phyloP scores from a whole-genome alignment of 2,888 invertebrate genomes.

The Spodoptera littoralis region DNA sequence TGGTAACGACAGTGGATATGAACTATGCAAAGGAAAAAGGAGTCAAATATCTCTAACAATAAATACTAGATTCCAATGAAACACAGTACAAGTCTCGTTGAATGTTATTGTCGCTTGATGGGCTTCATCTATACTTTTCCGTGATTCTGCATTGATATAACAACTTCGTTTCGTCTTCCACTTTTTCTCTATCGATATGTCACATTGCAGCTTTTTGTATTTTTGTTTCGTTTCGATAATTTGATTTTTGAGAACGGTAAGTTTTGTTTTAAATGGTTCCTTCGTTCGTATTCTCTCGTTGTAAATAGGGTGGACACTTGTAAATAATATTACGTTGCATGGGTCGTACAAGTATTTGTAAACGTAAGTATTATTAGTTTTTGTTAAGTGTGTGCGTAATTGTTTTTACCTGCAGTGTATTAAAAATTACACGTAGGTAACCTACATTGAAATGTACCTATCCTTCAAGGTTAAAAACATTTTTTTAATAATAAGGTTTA shows the following conservation, averaged over 20 bases:
- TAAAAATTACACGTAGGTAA: no score
- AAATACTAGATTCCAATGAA: conserved; percentile 4
- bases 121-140: conserved; percentile 65
- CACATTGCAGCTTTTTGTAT: conserved; percentile 45
- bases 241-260: conserved; percentile 13
- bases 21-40: not conserved
- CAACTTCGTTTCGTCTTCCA: conserved; percentile 8
- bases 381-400: no score
- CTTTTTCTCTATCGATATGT: conserved; percentile 1
- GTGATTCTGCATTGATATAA: conserved; percentile 25
- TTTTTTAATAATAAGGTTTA: no score
- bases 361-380: not conserved
- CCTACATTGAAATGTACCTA: no score
- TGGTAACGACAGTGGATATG: no score
- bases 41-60: not conserved
- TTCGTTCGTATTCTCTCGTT: conserved; percentile 14
- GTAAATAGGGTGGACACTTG: conserved; percentile 22
- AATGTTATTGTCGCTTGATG: conserved; percentile 74
- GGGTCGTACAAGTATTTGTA: not conserved
- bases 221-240: conserved; percentile 12
- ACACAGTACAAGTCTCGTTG: conserved; percentile 66
- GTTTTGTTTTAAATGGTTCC: conserved; percentile 12
- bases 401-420: no score
- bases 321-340: conserved; percentile 12
- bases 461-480: no score